Percentiles rank a stretch among this genome's conserved stretches.
Conservation (phyloP, 2,113 vertebrate genomes). For the Merops nubicus region DNA sequence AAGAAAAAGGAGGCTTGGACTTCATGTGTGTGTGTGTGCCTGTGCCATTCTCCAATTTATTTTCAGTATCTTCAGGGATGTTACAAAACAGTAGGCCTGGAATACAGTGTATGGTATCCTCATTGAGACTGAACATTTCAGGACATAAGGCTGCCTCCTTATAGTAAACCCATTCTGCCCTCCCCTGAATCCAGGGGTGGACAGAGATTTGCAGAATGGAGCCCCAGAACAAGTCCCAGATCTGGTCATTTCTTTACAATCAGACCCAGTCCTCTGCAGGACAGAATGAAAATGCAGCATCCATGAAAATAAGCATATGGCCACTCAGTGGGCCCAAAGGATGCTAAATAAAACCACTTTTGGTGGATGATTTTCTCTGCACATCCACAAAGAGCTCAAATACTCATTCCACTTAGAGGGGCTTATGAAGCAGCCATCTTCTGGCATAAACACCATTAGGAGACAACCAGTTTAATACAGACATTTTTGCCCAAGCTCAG, state of each 20-base stretch:
- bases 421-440: not conserved
- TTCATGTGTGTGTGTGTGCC: not conserved
- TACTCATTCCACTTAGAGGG: not conserved
- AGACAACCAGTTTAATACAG: not conserved
- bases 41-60: not conserved
- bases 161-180: not conserved
- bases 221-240: not conserved
- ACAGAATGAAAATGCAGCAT: not conserved
- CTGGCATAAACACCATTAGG: not conserved
- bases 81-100: not conserved
- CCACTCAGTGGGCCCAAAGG: not conserved
- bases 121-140: not conserved
- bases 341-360: not conserved
- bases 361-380: not conserved
- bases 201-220: fast-evolving
- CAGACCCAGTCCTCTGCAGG: not conserved
- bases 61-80: not conserved
- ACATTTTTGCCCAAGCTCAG: not conserved
- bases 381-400: fast-evolving
- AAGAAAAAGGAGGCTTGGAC: not conserved
- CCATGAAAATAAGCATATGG: not conserved
- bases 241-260: not conserved
- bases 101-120: not conserved
- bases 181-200: not conserved
- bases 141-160: not conserved